Base-by-base conservation (phyloP, 2,888 invertebrate species). In the Volucella zonaria region DNA sequence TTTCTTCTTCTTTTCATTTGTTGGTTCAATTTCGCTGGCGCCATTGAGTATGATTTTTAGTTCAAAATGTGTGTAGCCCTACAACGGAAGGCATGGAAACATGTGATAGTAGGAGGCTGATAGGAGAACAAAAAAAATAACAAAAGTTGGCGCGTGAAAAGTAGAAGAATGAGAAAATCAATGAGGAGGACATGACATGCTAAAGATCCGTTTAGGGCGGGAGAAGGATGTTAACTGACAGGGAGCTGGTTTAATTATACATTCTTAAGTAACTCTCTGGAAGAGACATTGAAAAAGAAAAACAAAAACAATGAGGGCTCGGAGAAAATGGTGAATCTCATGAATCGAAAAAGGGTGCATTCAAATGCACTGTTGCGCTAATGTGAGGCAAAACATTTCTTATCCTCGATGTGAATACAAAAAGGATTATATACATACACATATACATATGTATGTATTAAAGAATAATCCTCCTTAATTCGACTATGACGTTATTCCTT, bases 11-110 rank as follows among this genome's bases (percentile, higher is more conserved):
- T 52, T 56, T 31, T 70, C 59, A 64, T 64, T 71, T 56, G 54
- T 52, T 75, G 59, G 52, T 75, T 54, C n/a, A 52, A 42, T 68
- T 58, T 74, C 74, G 75, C 38, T 80, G 83, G 80, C 83, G 80
- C 79, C 80, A 67, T 54, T 62, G 66, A 58, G 45, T 51, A 40
- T 67, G 80, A 56, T 75, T 75, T 83, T 71, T 71, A 83, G 71
- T 67, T 54, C 18, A 79, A 70, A 83, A 58, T 68, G 59, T 71
- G 58, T 67, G 51, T 42, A 14, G 14, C 56, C 43, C 42, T 47
- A 11, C 18, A 74, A 31, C 43, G 56, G 64, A 31, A 58, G 31
- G 40, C 43, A 64, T 42, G 23, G 11, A 49, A 42, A 67, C 38
- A 14, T 74, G 74, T 45, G 42, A 61, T 10, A 18, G n/a, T n/a